phyloP scores from a whole-genome alignment of 92 coral and sea anemone genomes.

The Bergia puertoricense region DNA sequence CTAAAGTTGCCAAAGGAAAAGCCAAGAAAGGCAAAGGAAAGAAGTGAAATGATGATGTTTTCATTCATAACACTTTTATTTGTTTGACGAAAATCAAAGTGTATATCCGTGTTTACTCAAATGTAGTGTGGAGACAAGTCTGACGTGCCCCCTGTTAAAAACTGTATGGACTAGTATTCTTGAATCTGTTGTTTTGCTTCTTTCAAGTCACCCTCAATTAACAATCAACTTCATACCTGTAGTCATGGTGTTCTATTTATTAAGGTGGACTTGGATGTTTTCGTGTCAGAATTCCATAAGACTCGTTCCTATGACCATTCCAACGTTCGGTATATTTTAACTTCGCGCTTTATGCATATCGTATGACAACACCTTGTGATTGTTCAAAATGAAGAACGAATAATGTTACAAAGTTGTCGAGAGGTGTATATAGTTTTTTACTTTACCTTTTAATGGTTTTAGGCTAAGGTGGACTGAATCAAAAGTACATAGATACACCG shows the following conservation, averaged over 20 bases:
- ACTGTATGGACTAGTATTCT: not conserved
- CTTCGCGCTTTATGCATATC: not conserved
- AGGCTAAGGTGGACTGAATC: not conserved
- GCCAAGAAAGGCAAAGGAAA: constrained; percentile 41
- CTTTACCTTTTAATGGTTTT: not conserved
- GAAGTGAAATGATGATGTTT: constrained; percentile 6
- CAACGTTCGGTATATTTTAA: not conserved
- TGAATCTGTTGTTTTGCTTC: not conserved
- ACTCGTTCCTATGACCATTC: too few relatives aligned
- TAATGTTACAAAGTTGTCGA: not conserved
- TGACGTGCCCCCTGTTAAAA: not conserved
- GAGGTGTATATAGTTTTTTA: not conserved
- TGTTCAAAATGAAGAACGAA: not conserved
- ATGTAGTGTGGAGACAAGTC: constrained; percentile 5
- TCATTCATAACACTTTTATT: not conserved
- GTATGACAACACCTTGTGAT: not conserved
- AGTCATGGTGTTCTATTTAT: not conserved
- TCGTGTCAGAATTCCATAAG: not conserved
- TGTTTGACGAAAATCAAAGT: constrained; percentile 4
- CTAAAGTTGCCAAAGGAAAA: constrained; percentile 19
- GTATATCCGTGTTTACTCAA: not conserved
- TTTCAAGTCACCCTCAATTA: not conserved
- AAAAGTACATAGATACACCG: not conserved
- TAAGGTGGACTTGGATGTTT: not conserved
- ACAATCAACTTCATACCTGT: not conserved